Evolutionary conservation across 2,113 vertebrate species (phyloP), one percentile per base, ranked within the genome.

Genomic region (Epinephelus cyanopodus): DNA sequence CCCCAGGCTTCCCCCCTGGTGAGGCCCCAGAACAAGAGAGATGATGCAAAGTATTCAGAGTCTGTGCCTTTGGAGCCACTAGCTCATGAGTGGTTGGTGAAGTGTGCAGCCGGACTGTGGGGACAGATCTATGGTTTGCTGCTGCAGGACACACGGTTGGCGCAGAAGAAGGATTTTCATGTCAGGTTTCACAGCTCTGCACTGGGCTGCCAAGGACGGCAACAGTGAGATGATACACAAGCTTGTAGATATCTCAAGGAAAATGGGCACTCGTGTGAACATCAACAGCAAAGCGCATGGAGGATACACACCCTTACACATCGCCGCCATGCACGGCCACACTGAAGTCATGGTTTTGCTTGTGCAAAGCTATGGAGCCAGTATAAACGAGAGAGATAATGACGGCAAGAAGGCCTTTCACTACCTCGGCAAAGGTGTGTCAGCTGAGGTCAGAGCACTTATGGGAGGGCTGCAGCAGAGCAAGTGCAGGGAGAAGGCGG

Each of bases 201-300:
- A 99, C 87, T 99, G 98, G 98, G 98, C 98, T 0, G 97, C 98
- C 45, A 99, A 99, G 87, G 96, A 90, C 0, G 97, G 97, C 66
- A 96, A 96, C 92, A 79, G 91, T 0, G 95, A 96, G 79, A 97
- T 97, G 95, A 90, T 97, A 58, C 90, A 90, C 6, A 96, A 95
- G 48, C 91, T 99, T 76, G 92, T 98, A 62, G 93, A 96, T 0
- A 68, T 93, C 6, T 92, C 96, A 0, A 87, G 88, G 82, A 95
- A 93, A 11, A 91, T 88, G 1, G 96, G 95, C 1, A 25, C 89
- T 1, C 89, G 2, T 0, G 50, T 98, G 3, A 88, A 99, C 3
- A 85, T 99, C 78, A 96, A 99, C 33, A 91, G 94, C 62, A 95
- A 96, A 85, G 95, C 97, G 0, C 94, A 97, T 0, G 95, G 97